Percentiles rank a stretch among this genome's conserved stretches.
Evolutionary conservation across 92 coral and sea anemone species (phyloP).

Genomic region (Palythoa grandis): DNA sequence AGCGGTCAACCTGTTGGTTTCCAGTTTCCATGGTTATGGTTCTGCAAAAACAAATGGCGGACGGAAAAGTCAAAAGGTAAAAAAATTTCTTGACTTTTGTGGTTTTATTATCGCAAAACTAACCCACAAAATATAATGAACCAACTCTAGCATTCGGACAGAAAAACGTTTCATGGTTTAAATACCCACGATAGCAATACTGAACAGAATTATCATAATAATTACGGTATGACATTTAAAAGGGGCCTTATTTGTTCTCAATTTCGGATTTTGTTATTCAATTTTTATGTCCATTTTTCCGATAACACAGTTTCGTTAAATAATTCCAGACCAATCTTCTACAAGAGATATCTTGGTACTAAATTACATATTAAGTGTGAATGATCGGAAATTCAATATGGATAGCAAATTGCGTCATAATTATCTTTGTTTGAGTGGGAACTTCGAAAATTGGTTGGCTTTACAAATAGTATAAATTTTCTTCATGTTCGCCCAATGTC

Average conservation of each 20-base stretch:
- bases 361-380: neutral
- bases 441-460: conserved; percentile 21
- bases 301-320: neutral
- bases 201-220: neutral
- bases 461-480: neutral
- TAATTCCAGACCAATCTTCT: neutral
- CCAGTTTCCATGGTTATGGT: conserved; percentile 38
- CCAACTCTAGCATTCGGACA: neutral
- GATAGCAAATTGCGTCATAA: conserved; percentile 14
- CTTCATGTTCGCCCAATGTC: conserved; percentile 39
- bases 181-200: neutral
- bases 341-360: neutral
- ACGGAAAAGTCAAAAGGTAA: neutral
- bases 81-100: neutral
- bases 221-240: neutral
- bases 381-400: neutral
- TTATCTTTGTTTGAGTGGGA: conserved; percentile 27
- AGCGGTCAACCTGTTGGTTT: neutral
- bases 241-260: neutral
- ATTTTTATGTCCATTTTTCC: too few relatives aligned
- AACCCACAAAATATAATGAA: neutral
- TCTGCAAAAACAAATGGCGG: conserved; percentile 33
- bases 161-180: neutral
- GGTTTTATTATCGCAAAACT: conserved; percentile 19
- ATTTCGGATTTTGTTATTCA: too few relatives aligned